Evolutionary conservation across 2,797 vertebrate genomes (phyloP), one percentile per base, ranked within the genome.

Genomic region (Enteromius viviparus): DNA sequence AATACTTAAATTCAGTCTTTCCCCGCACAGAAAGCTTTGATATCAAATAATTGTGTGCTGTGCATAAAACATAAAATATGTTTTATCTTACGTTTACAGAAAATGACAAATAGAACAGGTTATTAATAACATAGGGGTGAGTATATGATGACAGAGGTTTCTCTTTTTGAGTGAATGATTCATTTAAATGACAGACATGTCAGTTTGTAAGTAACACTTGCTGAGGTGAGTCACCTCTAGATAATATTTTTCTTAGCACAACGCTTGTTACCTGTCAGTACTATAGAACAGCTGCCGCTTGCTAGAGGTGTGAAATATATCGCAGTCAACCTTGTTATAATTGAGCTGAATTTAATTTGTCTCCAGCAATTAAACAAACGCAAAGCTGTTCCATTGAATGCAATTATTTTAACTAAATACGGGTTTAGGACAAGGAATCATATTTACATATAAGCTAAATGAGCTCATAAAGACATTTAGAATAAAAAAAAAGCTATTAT

Each of bases 301-400:
- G 8, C 5, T 26, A 26, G 58, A 75, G 23, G 60, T 55, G 80
- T 76, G 47, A 75, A 81, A 66, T 66, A 45, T 75, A 76, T 23
- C 6, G 21, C 60, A 76, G 64, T 81, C 68, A 51, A 51, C 78
- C 66, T 70, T 62, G 74, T 70, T 77, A 71, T 76, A 75, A 76
- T 76, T 2, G 9, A 40, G 15, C 14, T 75, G 45, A 55, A 15
- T 85, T 66, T 66, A 82, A 82, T 82, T 82, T 66, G n/a, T 66
- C 62, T 75, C 51, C 29, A 49, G 55, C 79, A 32, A 37, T 74
- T 49, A 74, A 72, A 47, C 66, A 14, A 42, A 14, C 0, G 10
- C 26, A n/a, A 32, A 53, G n/a, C 51, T 60, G 66, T 71, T 37
- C 10, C 51, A 29, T 71, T 80, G 58, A 60, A 26, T 17, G 55